phyloP scores from a whole-genome alignment of 2,113 vertebrate genomes.

The Poicephalus gulielmi region DNA sequence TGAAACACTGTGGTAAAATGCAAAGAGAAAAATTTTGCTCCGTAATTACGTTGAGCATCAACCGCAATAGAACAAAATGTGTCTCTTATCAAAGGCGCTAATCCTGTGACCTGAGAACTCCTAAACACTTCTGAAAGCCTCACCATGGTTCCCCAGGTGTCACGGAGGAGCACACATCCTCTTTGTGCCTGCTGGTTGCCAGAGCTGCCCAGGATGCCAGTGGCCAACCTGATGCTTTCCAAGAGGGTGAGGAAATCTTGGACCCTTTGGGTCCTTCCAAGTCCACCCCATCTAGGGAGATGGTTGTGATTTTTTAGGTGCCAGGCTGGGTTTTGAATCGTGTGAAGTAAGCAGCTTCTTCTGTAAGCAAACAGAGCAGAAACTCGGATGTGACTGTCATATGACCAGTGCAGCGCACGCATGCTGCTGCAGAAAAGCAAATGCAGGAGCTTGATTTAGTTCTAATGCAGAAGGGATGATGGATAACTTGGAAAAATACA shows the following conservation, averaged over 20 bases:
- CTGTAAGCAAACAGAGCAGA: not conserved
- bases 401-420: fast-evolving
- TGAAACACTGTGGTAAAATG: not conserved
- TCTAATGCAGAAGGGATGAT: not conserved
- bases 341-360: not conserved
- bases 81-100: not conserved
- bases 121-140: not conserved
- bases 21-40: not conserved
- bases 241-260: not conserved
- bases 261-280: not conserved
- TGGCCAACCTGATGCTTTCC: not conserved
- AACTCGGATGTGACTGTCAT: not conserved
- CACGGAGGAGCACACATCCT: fast-evolving
- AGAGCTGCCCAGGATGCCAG: not conserved
- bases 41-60: not conserved
- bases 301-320: not conserved
- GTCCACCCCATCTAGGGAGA: too few species aligned
- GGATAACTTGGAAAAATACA: not conserved
- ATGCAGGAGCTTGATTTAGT: not conserved
- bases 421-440: not conserved
- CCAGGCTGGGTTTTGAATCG: not conserved
- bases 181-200: not conserved
- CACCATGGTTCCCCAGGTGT: not conserved
- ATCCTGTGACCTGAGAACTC: not conserved
- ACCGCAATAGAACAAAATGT: too few species aligned